Evolutionary conservation across 2,797 vertebrate genomes (phyloP).

Genomic region (Tinamus major): DNA sequence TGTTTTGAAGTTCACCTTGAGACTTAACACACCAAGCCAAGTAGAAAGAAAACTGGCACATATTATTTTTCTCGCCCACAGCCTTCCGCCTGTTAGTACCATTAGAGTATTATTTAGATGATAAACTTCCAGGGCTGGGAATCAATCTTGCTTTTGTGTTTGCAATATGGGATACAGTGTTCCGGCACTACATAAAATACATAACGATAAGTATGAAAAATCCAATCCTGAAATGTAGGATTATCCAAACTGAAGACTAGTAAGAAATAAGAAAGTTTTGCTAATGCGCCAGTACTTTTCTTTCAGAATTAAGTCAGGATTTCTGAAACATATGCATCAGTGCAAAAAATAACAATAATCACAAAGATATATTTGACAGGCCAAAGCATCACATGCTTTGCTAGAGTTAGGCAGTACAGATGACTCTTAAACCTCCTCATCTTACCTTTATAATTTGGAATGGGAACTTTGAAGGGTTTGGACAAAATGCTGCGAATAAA

Average conservation of each 20-base stretch:
- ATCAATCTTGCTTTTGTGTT: conserved; percentile 41
- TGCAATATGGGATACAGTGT: neutral
- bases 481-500: conserved; percentile 97
- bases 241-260: conserved; percentile 58
- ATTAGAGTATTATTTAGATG: neutral
- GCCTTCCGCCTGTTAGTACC: conserved; percentile 12
- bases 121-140: neutral
- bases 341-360: conserved; percentile 49
- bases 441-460: conserved; percentile 95
- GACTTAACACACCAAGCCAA: conserved; percentile 1
- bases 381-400: conserved; percentile 18
- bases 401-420: neutral
- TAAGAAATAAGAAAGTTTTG: conserved; percentile 51
- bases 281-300: conserved; percentile 34
- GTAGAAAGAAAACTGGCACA: conserved; percentile 33
- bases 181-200: conserved; percentile 44
- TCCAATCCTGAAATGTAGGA: conserved; percentile 39
- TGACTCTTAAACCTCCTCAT: conserved; percentile 23
- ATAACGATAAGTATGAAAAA: conserved; percentile 35
- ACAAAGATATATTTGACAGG: conserved; percentile 21
- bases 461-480: conserved; percentile 95
- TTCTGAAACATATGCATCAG: conserved; percentile 9
- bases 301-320: conserved; percentile 37
- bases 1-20: conserved; percentile 50
- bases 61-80: neutral